These are phyloP conservation scores for Papilio polytes DNA, from an alignment of 1,140 invertebrate species.

Conservation along the genomic window DNA sequence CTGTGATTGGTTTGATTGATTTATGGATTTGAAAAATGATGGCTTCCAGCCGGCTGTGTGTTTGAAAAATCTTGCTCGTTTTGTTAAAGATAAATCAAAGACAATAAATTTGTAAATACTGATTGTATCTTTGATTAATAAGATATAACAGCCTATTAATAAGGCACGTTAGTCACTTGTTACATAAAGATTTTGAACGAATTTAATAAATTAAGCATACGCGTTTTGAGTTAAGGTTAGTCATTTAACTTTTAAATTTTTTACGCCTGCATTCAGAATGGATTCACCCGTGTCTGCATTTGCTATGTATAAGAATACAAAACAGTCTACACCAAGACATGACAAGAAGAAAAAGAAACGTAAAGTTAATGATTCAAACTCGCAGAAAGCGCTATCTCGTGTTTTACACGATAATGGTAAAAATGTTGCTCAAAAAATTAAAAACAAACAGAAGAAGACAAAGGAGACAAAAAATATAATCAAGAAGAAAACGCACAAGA, in stretches of 20 bases:
- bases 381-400: constrained; percentile 46
- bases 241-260: constrained; percentile 7
- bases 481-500: constrained; percentile 69
- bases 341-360: constrained; percentile 61
- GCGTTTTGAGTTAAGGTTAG: constrained; percentile 32
- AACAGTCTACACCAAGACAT: constrained; percentile 52
- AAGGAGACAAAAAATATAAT: constrained; percentile 64
- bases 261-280: constrained; percentile 47
- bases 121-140: background rate
- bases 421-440: constrained; percentile 60
- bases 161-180: background rate
- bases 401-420: constrained; percentile 55
- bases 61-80: background rate
- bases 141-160: background rate
- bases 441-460: constrained; percentile 59
- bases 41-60: background rate
- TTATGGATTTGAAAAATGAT: background rate
- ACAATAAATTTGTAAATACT: background rate
- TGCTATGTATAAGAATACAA: constrained; percentile 67
- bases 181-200: background rate
- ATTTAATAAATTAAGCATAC: constrained; percentile 8
- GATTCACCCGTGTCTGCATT: constrained; percentile 71
- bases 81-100: background rate
- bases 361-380: constrained; percentile 36
- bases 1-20: no score